Conservation (phyloP, 2,113 vertebrate genomes). For the Rhinolophus sinicus region DNA sequence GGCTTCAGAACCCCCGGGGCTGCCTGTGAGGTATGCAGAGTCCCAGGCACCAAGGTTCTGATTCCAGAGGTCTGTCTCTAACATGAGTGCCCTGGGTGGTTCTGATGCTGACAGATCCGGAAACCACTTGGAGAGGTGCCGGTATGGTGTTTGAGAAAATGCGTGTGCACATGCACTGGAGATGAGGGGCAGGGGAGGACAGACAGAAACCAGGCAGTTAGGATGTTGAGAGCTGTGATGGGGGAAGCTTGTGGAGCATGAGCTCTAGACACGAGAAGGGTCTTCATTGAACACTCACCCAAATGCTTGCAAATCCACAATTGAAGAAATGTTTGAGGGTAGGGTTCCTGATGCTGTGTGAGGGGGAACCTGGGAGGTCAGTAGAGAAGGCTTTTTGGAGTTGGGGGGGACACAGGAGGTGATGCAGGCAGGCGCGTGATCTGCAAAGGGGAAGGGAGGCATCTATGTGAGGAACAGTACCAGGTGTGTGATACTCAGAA, state of each 20-base stretch:
- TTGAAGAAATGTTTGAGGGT: background rate
- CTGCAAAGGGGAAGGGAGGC: background rate
- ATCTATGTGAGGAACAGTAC: background rate
- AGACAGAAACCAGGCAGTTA: conserved; percentile 15
- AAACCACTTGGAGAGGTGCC: background rate
- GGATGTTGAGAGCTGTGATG: background rate
- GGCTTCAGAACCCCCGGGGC: background rate
- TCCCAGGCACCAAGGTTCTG: background rate
- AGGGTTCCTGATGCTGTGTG: background rate
- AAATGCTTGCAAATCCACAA: background rate
- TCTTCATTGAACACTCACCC: background rate
- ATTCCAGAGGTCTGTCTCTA: conserved; percentile 17
- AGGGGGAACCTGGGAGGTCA: background rate
- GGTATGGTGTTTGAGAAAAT: background rate
- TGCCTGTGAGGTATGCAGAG: background rate
- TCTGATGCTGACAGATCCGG: background rate
- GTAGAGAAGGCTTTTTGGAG: background rate
- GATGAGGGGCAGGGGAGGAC: background rate
- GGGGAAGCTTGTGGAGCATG: background rate
- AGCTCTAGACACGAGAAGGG: background rate
- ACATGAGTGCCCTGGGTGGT: background rate
- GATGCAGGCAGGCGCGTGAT: background rate
- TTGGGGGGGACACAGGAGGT: background rate
- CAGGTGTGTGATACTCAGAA: background rate
- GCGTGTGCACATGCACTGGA: fast-evolving